phyloP scores from a whole-genome alignment of 1,140 invertebrate genomes.

The Globodera ellingtonae region DNA sequence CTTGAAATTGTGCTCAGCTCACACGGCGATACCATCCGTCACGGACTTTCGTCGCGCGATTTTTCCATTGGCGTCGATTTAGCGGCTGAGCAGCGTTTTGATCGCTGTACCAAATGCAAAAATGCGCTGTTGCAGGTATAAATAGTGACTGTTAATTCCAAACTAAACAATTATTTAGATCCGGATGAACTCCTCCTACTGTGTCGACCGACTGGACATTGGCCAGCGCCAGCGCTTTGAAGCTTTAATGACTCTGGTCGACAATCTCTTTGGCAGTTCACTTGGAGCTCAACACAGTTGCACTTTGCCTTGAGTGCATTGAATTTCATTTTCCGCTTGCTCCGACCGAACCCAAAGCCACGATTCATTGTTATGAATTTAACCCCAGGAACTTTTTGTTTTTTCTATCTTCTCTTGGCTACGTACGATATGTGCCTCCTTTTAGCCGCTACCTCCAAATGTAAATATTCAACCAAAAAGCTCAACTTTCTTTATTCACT shows the following conservation, averaged over 20 bases:
- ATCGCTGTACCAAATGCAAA: constrained; percentile 33
- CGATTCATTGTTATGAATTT: neutral
- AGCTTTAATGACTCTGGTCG: neutral
- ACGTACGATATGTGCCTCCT: neutral
- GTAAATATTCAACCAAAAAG: neutral
- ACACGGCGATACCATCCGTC: constrained; percentile 29
- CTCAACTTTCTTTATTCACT: neutral
- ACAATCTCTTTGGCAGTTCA: neutral
- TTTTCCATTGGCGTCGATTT: constrained; percentile 38
- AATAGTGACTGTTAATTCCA: neutral
- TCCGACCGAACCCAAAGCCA: no score
- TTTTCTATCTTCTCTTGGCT: neutral
- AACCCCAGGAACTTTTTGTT: neutral
- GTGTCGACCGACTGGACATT: neutral
- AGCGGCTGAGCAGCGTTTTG: constrained; percentile 37
- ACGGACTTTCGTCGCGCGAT: constrained; percentile 28
- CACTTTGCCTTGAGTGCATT: neutral
- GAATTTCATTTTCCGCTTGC: neutral
- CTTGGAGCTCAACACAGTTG: neutral
- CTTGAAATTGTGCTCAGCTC: constrained; percentile 28
- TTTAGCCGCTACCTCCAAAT: neutral
- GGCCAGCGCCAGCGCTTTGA: constrained; percentile 2
- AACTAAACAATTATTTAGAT: neutral
- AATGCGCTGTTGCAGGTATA: constrained; percentile 29
- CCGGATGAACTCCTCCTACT: constrained; percentile 3